Conservation (phyloP, 2,113 vertebrate species). For the Notechis scutatus region DNA sequence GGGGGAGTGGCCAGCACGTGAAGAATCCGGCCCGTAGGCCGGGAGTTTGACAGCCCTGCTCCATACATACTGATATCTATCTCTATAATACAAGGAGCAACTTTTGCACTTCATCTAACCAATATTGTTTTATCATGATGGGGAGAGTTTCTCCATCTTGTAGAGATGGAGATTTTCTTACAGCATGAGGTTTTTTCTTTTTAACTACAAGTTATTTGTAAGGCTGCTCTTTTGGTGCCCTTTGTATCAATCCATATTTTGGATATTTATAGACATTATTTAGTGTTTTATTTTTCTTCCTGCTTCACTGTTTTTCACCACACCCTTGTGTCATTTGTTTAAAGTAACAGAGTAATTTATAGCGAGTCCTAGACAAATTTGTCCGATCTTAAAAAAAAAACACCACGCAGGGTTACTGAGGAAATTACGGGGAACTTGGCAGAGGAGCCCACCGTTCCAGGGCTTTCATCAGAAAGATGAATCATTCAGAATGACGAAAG, state of each 20-base stretch:
- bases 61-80: neutral
- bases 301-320: neutral
- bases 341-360: neutral
- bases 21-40: too few species aligned
- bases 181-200: neutral
- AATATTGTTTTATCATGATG: neutral
- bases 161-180: neutral
- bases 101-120: neutral
- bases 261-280: neutral
- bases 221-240: rapidly evolving
- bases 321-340: neutral
- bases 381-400: neutral
- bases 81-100: neutral
- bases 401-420: neutral
- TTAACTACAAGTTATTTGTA: neutral
- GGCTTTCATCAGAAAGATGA: neutral
- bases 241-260: neutral
- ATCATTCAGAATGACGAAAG: neutral
- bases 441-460: neutral
- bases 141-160: neutral
- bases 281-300: neutral
- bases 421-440: neutral
- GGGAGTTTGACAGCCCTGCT: too few species aligned
- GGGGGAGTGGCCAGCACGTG: too few species aligned
- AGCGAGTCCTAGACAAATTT: neutral